Conservation (phyloP, 2,888 invertebrate species). For the Dryocosmus kuriphilus region DNA sequence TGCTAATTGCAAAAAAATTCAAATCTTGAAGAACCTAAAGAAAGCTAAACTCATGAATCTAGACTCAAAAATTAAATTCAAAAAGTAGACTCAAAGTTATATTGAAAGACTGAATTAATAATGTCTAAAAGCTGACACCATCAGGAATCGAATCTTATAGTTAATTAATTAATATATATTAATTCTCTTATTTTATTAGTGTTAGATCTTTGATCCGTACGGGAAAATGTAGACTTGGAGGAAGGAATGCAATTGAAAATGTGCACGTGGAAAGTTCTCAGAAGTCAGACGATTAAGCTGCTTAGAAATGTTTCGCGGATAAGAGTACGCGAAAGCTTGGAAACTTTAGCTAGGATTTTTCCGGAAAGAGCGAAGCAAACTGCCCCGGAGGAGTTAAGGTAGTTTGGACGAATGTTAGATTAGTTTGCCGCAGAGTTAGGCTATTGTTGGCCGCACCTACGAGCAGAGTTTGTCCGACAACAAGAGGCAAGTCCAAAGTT, state of each 20-base stretch:
- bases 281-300: slow-evolving; percentile 45
- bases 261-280: neutral
- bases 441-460: slow-evolving; percentile 71
- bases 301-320: slow-evolving; percentile 56
- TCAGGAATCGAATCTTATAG: slow-evolving; percentile 7
- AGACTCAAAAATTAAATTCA: neutral
- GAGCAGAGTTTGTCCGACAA: slow-evolving; percentile 61
- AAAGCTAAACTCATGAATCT: neutral
- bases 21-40: neutral
- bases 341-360: slow-evolving; percentile 53
- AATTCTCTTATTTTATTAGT: neutral
- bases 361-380: slow-evolving; percentile 29
- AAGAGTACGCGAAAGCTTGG: slow-evolving; percentile 49
- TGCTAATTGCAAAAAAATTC: slow-evolving; percentile 58
- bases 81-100: slow-evolving; percentile 19
- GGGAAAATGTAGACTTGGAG: neutral
- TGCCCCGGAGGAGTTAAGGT: slow-evolving; percentile 42
- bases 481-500: slow-evolving; percentile 69
- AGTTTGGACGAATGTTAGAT: slow-evolving; percentile 73
- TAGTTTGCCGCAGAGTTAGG: slow-evolving; percentile 74
- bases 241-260: slow-evolving; percentile 17
- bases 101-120: slow-evolving; percentile 23
- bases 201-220: neutral
- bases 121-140: slow-evolving; percentile 16
- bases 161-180: neutral